Evolutionary conservation across 2,113 vertebrate genomes (phyloP).

Genomic region (Mormyrus lacerda): DNA sequence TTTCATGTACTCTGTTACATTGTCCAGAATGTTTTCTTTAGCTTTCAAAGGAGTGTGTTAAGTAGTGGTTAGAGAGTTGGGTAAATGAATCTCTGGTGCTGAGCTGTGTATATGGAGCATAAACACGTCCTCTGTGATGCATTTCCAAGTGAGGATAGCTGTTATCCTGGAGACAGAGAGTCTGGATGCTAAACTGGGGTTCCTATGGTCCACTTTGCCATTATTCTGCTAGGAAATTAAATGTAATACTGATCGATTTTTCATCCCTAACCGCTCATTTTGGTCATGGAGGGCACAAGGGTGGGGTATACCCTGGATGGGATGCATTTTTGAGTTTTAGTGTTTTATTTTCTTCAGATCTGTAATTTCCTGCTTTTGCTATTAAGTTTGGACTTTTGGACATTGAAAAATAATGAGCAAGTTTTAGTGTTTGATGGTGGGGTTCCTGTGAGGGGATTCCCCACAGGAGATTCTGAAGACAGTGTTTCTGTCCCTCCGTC

Average conservation of each 20-base stretch:
- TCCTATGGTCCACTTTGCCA: not conserved
- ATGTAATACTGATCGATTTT: not conserved
- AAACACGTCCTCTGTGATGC: not conserved
- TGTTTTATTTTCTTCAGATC: not conserved
- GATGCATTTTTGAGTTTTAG: not conserved
- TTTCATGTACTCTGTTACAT: not conserved
- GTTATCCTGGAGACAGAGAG: slow-evolving; percentile 2
- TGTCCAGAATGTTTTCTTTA: not conserved
- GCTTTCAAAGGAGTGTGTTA: not conserved
- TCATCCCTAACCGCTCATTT: not conserved
- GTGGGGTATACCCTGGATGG: not conserved
- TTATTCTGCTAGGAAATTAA: not conserved
- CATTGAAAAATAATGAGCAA: not conserved
- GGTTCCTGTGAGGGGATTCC: slow-evolving; percentile 32
- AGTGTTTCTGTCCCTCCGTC: slow-evolving; percentile 49
- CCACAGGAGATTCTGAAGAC: slow-evolving; percentile 36
- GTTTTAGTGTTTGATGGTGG: not conserved
- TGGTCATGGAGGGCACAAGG: not conserved
- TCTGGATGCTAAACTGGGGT: not conserved
- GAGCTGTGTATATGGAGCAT: not conserved
- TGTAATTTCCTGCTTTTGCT: not conserved
- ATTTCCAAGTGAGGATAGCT: not conserved
- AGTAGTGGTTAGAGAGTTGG: not conserved
- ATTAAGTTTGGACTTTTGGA: not conserved
- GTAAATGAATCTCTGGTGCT: not conserved